A percentile compares a stretch with the other conserved stretches of the same genome.
Conservation (phyloP, 1,140 invertebrate genomes). For the Drosophila setifemur region DNA sequence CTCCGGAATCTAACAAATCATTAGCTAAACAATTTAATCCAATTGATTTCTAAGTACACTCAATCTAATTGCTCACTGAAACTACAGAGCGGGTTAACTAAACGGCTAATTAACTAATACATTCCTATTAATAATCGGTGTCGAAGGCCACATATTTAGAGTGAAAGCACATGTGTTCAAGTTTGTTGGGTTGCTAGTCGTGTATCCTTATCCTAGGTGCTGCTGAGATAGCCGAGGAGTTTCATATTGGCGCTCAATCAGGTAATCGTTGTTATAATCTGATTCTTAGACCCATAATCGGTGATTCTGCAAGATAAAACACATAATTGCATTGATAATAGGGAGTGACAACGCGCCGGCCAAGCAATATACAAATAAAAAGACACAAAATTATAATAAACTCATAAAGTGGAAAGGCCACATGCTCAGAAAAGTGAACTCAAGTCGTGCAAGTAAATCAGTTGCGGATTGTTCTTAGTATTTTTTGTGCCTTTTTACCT, state of each 20-base stretch:
- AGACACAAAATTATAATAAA: slow-evolving; percentile 68
- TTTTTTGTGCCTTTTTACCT: slow-evolving; percentile 84
- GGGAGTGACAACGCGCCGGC: neutral
- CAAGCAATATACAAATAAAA: slow-evolving; percentile 63
- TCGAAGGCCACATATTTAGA: slow-evolving; percentile 70
- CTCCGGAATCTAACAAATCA: slow-evolving; percentile 8
- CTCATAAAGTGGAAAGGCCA: neutral
- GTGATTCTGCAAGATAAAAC: slow-evolving; percentile 81
- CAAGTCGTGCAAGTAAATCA: slow-evolving; percentile 28
- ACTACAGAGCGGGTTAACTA: slow-evolving; percentile 19
- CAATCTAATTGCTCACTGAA: slow-evolving; percentile 11
- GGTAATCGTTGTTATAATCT: slow-evolving; percentile 83
- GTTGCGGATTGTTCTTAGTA: slow-evolving; percentile 1
- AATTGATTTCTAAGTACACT: slow-evolving; percentile 49
- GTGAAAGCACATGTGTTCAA: slow-evolving; percentile 53
- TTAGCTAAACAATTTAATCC: slow-evolving; percentile 39
- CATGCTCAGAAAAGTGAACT: neutral
- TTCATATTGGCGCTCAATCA: slow-evolving; percentile 64
- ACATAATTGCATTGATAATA: neutral
- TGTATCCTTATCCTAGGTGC: slow-evolving; percentile 21
- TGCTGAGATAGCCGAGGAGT: slow-evolving; percentile 20
- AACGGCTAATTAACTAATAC: slow-evolving; percentile 21
- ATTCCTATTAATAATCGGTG: slow-evolving; percentile 64
- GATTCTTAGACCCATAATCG: slow-evolving; percentile 84
- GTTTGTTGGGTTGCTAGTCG: slow-evolving; percentile 23